Conservation (phyloP, 2,888 invertebrate species). For the Notodonta ziczac region DNA sequence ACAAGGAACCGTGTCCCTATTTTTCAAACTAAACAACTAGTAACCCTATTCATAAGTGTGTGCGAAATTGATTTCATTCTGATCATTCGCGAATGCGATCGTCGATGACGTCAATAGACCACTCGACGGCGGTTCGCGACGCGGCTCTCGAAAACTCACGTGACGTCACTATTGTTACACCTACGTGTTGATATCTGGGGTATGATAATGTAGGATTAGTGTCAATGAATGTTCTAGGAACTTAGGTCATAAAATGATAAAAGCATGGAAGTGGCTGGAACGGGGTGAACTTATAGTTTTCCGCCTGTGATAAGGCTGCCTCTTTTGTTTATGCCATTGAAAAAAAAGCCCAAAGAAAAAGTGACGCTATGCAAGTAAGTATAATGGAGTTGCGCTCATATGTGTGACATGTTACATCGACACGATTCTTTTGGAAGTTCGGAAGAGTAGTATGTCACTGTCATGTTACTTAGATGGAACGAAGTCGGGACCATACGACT, state of each 20-base stretch:
- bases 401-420: no score
- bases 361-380: no score
- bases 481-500: no score
- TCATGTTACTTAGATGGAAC: no score
- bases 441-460: no score
- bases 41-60: not conserved
- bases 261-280: not conserved
- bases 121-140: conserved; percentile 11
- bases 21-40: not conserved
- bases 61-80: conserved; percentile 1
- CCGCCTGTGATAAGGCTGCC: not conserved
- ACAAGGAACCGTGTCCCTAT: not conserved
- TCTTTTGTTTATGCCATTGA: no score
- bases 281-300: not conserved
- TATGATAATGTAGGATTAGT: conserved; percentile 7
- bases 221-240: not conserved
- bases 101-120: conserved; percentile 20
- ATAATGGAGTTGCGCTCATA: no score
- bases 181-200: not conserved
- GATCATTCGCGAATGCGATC: not conserved
- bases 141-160: not conserved
- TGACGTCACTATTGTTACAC: conserved; percentile 4
- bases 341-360: no score
- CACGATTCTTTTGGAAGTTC: no score
- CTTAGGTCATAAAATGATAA: not conserved